These are phyloP conservation scores for Sabatieria punctata DNA, from an alignment of 2,888 invertebrate species.

Conservation along the genomic window DNA sequence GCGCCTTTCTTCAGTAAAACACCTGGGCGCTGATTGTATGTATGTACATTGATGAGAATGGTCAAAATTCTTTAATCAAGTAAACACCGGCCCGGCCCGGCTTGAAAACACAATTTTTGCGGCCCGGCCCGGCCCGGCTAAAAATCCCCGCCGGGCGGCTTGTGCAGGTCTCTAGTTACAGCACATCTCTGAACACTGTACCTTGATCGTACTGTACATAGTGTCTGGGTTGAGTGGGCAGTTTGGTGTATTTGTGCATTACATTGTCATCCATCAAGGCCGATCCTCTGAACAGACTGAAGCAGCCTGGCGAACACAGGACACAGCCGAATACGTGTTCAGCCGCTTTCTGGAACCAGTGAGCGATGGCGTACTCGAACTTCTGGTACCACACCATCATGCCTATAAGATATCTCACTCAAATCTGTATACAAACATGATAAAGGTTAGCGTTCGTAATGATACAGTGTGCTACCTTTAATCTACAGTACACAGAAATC, in stretches of 20 bases:
- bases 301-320: conserved; percentile 76
- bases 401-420: conserved; percentile 39
- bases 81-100: too few species aligned
- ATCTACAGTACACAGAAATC: background rate
- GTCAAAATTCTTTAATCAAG: too few species aligned
- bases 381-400: conserved; percentile 70
- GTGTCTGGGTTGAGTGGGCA: conserved; percentile 51
- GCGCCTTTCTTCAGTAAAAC: too few species aligned
- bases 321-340: conserved; percentile 78
- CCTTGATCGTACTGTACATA: conserved; percentile 82
- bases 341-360: conserved; percentile 80
- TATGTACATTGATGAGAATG: too few species aligned
- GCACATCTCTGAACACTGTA: conserved; percentile 22
- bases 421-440: too few species aligned
- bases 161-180: too few species aligned
- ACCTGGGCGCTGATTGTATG: too few species aligned
- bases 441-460: conserved; percentile 1
- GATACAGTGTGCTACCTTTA: background rate
- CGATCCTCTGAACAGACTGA: conserved; percentile 58
- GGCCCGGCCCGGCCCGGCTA: too few species aligned
- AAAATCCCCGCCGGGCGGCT: too few species aligned
- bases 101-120: too few species aligned
- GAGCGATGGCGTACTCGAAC: conserved; percentile 77
- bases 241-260: conserved; percentile 62
- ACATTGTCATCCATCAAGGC: conserved; percentile 78